phyloP scores from a whole-genome alignment of 2,888 invertebrate species.

The Coremacera marginata region DNA sequence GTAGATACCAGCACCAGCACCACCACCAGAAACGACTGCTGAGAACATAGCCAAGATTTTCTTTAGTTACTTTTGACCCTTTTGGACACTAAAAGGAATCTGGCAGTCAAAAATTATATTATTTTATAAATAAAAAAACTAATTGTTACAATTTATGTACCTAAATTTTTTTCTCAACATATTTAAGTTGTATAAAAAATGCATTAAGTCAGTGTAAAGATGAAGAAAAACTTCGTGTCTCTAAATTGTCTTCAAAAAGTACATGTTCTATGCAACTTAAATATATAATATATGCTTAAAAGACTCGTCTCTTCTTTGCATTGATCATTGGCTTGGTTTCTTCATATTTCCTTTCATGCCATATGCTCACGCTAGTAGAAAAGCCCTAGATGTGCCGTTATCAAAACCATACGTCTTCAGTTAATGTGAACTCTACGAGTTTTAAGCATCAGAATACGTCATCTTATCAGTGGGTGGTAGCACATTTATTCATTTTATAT shows the following conservation, averaged over 20 bases:
- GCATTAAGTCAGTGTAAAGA: neutral
- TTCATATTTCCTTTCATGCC: constrained; percentile 27
- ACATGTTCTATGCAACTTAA: constrained; percentile 17
- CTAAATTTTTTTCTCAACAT: constrained; percentile 36
- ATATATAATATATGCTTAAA: constrained; percentile 14
- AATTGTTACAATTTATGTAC: constrained; percentile 45
- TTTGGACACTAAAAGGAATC: constrained; percentile 61
- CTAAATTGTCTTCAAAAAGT: neutral
- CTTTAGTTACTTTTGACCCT: constrained; percentile 31
- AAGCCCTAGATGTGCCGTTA: constrained; percentile 30
- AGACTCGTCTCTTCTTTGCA: constrained; percentile 5
- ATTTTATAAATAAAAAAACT: constrained; percentile 43
- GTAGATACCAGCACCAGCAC: constrained; percentile 28
- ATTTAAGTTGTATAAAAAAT: constrained; percentile 16
- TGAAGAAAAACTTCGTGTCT: neutral
- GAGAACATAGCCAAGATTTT: constrained; percentile 34
- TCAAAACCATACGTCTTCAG: constrained; percentile 29
- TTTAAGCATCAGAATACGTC: constrained; percentile 25
- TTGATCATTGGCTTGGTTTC: constrained; percentile 15
- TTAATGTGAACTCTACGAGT: constrained; percentile 4
- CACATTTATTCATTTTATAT: constrained; percentile 3
- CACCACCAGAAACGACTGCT: constrained; percentile 28
- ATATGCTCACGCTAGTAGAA: constrained; percentile 14
- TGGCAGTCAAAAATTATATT: constrained; percentile 61
- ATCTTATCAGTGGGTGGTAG: constrained; percentile 8